Conservation (phyloP, 2,797 vertebrate genomes). For the Caiman crocodilus region DNA sequence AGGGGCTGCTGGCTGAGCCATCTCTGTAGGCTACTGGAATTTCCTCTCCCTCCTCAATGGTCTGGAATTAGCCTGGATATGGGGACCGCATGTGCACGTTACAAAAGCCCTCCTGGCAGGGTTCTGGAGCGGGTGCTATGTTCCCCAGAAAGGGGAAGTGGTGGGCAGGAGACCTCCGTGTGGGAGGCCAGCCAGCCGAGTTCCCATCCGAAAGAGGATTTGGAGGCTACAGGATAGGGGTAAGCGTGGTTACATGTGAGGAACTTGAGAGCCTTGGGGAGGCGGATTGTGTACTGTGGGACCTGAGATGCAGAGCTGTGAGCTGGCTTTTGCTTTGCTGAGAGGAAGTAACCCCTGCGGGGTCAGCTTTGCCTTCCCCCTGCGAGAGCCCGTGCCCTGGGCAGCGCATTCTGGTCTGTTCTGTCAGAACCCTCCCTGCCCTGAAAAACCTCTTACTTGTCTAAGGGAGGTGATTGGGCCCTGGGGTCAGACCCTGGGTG, state of each 20-base stretch:
- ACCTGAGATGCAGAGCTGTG: too few species aligned
- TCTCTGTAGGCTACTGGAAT: not conserved
- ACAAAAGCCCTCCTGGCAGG: not conserved
- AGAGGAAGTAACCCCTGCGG: not conserved
- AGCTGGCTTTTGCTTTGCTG: too few species aligned
- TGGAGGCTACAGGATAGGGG: not conserved
- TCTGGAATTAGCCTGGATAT: not conserved
- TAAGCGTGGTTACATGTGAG: not conserved
- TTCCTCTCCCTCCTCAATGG: not conserved
- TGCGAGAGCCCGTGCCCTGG: not conserved
- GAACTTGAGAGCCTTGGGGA: not conserved
- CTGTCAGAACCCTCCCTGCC: not conserved
- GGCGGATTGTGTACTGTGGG: not conserved
- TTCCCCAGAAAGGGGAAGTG: not conserved
- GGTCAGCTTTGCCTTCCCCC: not conserved
- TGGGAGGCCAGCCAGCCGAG: not conserved
- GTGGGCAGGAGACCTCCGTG: not conserved
- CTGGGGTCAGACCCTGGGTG: not conserved
- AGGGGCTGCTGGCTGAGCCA: not conserved
- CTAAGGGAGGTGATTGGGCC: too few species aligned
- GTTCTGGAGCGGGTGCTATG: not conserved
- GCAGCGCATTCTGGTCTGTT: not conserved
- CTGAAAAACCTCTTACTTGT: not conserved
- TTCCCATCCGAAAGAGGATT: not conserved
- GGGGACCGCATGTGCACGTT: not conserved